Base-by-base conservation (phyloP, 2,888 invertebrate genomes). In the Laothoe populi region DNA sequence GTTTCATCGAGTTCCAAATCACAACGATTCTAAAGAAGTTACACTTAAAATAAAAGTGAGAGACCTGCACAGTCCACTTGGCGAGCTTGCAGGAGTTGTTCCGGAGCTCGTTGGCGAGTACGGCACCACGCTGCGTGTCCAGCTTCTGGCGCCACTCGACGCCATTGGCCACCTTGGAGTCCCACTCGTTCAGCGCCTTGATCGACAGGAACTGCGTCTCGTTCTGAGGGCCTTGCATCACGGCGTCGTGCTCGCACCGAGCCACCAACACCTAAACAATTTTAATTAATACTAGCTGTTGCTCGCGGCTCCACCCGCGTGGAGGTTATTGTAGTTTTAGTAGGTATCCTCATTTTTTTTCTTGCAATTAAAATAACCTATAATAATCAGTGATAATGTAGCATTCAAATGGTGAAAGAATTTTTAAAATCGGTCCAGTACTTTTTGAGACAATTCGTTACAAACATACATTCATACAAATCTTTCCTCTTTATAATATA, bases 1-100 rank as follows among this genome's bases (percentile, higher is more conserved):
- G n/a, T n/a, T n/a, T n/a, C n/a, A n/a, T n/a, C n/a, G n/a, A n/a
- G n/a, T n/a, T n/a, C n/a, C n/a, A n/a, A n/a, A n/a, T n/a, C n/a
- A n/a, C n/a, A n/a, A n/a, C n/a, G n/a, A n/a, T n/a, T n/a, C n/a
- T n/a, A n/a, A n/a, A n/a, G n/a, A n/a, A n/a, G n/a, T 60, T 23
- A 8, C 16, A 57, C 2, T 10, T 26, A 21, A 16, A 45, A 45
- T n/a, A 21, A 21, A 46, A 46, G 1, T 11, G 1, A 23, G 11
- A 8, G 2, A 98, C 97, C 90, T 97, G 98, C 0, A 99, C 98
- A 0, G 99, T 99, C 99, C 99, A 99, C 84, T 99, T 99, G 67
- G 99, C 99, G 66, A 99, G 94, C 90, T 99, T 99, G 94, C 99
- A 99, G n/a, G 99, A 98, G 93, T 99, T 99, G 88, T 99, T 99